A percentile compares a stretch with the other conserved stretches of the same genome.
phyloP scores from a whole-genome alignment of 2,888 invertebrate genomes.

The Dysmachus trigonus region DNA sequence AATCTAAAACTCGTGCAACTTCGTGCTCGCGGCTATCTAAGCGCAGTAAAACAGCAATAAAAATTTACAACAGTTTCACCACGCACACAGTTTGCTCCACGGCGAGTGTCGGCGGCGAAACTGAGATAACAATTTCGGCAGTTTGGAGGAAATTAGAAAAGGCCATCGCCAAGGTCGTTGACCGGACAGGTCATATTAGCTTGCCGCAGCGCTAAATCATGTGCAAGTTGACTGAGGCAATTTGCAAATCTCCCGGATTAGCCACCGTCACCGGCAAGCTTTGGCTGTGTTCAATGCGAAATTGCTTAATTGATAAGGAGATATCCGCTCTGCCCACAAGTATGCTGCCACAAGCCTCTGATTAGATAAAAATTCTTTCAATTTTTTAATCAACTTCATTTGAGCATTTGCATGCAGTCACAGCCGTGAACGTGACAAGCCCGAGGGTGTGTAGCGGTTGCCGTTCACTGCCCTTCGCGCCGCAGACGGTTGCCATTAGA shows the following conservation, averaged over 20 bases:
- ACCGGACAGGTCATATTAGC: conserved; percentile 10
- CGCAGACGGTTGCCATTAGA: neutral
- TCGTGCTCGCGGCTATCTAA: neutral
- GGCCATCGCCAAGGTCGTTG: conserved; percentile 37
- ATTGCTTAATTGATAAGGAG: conserved; percentile 26
- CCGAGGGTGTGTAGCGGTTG: neutral
- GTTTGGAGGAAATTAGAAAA: conserved; percentile 19
- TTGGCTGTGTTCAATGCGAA: neutral
- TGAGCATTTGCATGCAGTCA: neutral
- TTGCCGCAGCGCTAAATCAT: neutral
- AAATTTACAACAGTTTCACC: neutral
- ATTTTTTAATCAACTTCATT: conserved; percentile 28
- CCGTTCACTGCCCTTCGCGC: neutral
- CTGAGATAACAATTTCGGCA: neutral
- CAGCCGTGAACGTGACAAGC: neutral
- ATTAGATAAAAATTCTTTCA: conserved; percentile 37
- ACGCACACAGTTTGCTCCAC: neutral
- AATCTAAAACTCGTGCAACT: neutral
- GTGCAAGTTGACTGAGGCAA: neutral
- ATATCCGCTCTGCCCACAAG: conserved; percentile 24
- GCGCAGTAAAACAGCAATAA: neutral
- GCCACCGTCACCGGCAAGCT: neutral
- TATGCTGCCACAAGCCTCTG: neutral
- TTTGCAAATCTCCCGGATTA: conserved; percentile 17
- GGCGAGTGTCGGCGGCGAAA: neutral